Conservation (phyloP, 1,140 invertebrate genomes). For the Eurosta solidaginis region DNA sequence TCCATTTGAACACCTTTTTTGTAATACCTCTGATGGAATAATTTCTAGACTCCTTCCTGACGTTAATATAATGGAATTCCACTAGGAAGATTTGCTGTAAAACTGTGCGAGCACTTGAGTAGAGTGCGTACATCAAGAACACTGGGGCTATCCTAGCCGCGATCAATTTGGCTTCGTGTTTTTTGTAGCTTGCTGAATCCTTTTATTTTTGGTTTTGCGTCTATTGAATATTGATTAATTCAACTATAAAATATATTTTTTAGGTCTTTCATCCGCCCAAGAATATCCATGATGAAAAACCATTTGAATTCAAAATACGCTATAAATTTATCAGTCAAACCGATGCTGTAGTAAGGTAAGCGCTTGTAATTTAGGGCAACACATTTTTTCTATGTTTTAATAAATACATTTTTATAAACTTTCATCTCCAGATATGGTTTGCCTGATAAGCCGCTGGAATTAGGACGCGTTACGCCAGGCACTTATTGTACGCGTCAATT, state of each 20-base stretch:
- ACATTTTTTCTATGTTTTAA: neutral
- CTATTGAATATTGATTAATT: neutral
- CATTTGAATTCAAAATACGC: conserved; percentile 75
- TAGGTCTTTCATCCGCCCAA: conserved; percentile 70
- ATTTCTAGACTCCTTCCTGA: too few species aligned
- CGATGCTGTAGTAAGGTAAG: conserved; percentile 75
- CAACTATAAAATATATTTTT: conserved; percentile 19
- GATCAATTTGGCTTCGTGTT: too few species aligned
- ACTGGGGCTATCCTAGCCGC: too few species aligned
- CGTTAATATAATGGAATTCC: too few species aligned
- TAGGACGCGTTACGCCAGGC: conserved; percentile 79
- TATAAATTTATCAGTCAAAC: conserved; percentile 77
- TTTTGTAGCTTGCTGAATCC: too few species aligned
- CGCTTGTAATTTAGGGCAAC: neutral
- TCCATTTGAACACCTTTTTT: too few species aligned
- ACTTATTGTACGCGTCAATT: conserved; percentile 87
- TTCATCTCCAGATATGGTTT: conserved; percentile 66
- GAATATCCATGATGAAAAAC: conserved; percentile 64
- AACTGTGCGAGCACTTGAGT: too few species aligned
- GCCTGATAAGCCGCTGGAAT: conserved; percentile 71
- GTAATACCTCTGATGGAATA: too few species aligned
- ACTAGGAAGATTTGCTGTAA: too few species aligned
- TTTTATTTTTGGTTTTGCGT: neutral
- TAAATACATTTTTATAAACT: neutral
- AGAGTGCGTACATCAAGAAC: too few species aligned